Conservation (phyloP, 2,797 vertebrate species). For the Dromococcyx pavoninus region DNA sequence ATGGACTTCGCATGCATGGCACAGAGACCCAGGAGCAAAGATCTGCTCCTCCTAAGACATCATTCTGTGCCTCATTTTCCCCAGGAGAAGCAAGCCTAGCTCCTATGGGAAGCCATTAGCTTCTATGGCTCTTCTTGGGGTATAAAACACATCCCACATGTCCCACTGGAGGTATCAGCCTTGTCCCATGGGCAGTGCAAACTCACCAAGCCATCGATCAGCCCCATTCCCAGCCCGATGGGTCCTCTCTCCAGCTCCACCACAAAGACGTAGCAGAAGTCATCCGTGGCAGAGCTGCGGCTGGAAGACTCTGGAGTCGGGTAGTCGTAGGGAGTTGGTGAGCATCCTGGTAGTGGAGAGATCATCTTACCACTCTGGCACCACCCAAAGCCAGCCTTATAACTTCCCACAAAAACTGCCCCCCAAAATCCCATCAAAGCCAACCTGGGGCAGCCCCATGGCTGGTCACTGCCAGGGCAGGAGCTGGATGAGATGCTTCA, state of each 20-base stretch:
- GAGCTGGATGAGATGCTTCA: not conserved
- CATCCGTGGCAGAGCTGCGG: conserved; percentile 83
- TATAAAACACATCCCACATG: accelerated
- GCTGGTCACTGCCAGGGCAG: not conserved
- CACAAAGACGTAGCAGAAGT: conserved; percentile 91
- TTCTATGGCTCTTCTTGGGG: not conserved
- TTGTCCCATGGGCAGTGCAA: accelerated
- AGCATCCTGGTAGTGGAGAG: conserved; percentile 77
- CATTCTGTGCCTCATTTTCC: not conserved
- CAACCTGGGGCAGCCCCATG: accelerated
- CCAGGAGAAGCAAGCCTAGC: not conserved
- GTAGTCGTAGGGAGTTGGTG: conserved; percentile 72
- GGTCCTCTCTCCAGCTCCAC: conserved; percentile 96
- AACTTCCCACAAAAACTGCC: not conserved
- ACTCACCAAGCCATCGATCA: conserved; percentile 95
- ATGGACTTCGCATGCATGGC: not conserved
- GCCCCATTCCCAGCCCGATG: conserved; percentile 93
- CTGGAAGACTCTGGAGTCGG: conserved; percentile 80
- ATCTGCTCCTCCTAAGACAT: not conserved
- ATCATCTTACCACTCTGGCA: not conserved
- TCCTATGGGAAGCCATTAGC: accelerated
- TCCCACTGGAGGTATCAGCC: not conserved
- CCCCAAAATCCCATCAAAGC: not conserved
- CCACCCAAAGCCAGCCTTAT: not conserved
- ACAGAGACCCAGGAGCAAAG: not conserved